phyloP scores from a whole-genome alignment of 2,888 invertebrate genomes.

The Cataglyphis altisquamis region DNA sequence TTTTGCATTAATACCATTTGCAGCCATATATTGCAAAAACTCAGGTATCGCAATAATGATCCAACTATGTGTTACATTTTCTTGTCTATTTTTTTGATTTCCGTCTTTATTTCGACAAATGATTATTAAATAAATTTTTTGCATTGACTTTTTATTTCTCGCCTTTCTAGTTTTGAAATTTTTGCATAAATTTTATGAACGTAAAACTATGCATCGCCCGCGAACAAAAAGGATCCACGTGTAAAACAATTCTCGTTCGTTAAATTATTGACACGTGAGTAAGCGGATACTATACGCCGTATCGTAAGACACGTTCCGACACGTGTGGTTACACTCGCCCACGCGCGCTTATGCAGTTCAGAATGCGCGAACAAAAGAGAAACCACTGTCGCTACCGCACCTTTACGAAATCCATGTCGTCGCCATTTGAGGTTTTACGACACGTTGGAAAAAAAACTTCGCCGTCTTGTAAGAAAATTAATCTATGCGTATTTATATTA shows the following conservation, averaged over 20 bases:
- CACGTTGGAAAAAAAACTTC: background rate
- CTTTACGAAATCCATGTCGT: slow-evolving; percentile 71
- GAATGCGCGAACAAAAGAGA: slow-evolving; percentile 71
- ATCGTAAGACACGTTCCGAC: slow-evolving; percentile 23
- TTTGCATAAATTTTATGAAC: background rate
- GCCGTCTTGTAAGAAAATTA: slow-evolving; percentile 21
- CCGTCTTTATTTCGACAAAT: background rate
- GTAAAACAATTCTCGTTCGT: background rate
- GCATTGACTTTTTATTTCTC: background rate
- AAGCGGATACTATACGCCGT: background rate
- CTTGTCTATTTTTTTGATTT: slow-evolving; percentile 7
- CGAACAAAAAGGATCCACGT: background rate
- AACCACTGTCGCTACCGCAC: slow-evolving; percentile 68
- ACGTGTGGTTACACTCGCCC: slow-evolving; percentile 41
- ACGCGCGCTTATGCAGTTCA: slow-evolving; percentile 42
- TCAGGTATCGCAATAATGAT: slow-evolving; percentile 2
- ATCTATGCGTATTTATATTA: slow-evolving; percentile 3
- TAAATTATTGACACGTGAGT: slow-evolving; percentile 47
- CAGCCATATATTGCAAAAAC: slow-evolving; percentile 15
- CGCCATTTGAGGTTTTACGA: slow-evolving; percentile 22
- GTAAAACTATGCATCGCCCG: background rate
- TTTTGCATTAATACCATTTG: slow-evolving; percentile 41
- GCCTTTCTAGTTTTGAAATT: background rate
- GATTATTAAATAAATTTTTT: slow-evolving; percentile 1
- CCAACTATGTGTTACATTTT: slow-evolving; percentile 3